Evolutionary conservation across 2,797 vertebrate genomes (phyloP), one percentile per base, ranked within the genome.

Genomic region (Fringilla coelebs): DNA sequence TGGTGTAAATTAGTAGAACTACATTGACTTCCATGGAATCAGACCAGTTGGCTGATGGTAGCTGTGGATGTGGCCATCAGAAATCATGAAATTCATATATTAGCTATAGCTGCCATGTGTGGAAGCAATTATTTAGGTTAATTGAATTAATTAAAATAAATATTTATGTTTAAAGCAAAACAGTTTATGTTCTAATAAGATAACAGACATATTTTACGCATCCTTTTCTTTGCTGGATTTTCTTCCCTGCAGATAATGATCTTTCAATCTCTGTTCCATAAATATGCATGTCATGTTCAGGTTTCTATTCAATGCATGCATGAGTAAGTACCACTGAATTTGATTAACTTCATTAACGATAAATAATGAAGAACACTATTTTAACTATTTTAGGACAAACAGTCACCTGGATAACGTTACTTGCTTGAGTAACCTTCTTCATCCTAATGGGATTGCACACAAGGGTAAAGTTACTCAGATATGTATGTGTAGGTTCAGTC

Each of bases 341-440:
- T 97, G 96, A 97, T 98, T 98, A 98, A 97, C 96, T 98, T 98
- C 96, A 97, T 98, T 98, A 98, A 96, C 21, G 55, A 97, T 97
- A 98, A 98, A 98, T 98, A 97, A 97, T 96, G 93, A 97, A 96
- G 91, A 97, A 89, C 49, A 71, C 95, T 97, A 65, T 97, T 98
- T 97, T 96, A 97, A 96, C 95, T 97, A 65, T 97, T 98, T 97
- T 96, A 96, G 89, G 91, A 94, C 94, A 96, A 97, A 97, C 89
- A 88, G 88, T 95, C 96, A 93, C 95, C 76, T 94, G 89, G 84
- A 78, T 96, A 85, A 89, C 55, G 45, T 93, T 94, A 85, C 94
- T 96, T 89, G 57, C 63, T 78, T 87, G 81, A 95, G 87, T 92
- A 94, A 89, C 93, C 76, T 84, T 85, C 72, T 89, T 93, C 88